Percentiles rank a stretch among this genome's conserved stretches.
phyloP scores from a whole-genome alignment of 2,888 invertebrate species.

The Drosophila kuntzei region DNA sequence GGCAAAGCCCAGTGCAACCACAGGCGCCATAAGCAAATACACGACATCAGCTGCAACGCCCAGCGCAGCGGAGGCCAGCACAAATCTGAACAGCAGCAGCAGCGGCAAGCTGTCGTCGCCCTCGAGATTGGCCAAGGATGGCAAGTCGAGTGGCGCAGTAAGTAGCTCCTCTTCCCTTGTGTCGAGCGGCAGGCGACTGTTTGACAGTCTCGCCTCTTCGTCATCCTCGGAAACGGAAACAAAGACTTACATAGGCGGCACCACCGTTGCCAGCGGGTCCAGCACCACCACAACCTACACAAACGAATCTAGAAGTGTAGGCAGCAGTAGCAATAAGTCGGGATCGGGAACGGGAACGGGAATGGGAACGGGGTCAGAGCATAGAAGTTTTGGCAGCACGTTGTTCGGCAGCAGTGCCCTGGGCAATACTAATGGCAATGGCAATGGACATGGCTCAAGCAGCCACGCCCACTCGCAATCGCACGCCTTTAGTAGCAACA shows the following conservation, averaged over 20 bases:
- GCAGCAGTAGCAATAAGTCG: slow-evolving; percentile 78
- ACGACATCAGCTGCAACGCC: slow-evolving; percentile 56
- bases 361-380: slow-evolving; percentile 80
- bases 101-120: slow-evolving; percentile 79
- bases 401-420: slow-evolving; percentile 75
- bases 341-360: slow-evolving; percentile 71
- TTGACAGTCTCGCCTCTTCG: slow-evolving; percentile 82
- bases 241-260: slow-evolving; percentile 71
- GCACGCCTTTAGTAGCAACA: slow-evolving; percentile 54
- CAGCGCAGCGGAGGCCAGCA: slow-evolving; percentile 54
- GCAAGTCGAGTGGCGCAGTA: slow-evolving; percentile 58
- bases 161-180: slow-evolving; percentile 73
- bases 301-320: slow-evolving; percentile 82
- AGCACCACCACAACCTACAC: slow-evolving; percentile 77
- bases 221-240: slow-evolving; percentile 76
- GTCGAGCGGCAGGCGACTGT: slow-evolving; percentile 81
- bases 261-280: slow-evolving; percentile 67
- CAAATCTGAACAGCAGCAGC: slow-evolving; percentile 60
- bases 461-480: slow-evolving; percentile 37
- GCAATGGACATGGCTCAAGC: slow-evolving; percentile 55
- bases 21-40: slow-evolving; percentile 78
- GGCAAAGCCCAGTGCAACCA: slow-evolving; percentile 63
- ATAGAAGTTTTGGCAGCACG: slow-evolving; percentile 76
- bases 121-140: slow-evolving; percentile 71
- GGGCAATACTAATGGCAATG: slow-evolving; percentile 63